These are phyloP conservation scores for Rhadina sibilatrix DNA, from an alignment of 2,113 vertebrate species.

Conservation along the genomic window DNA sequence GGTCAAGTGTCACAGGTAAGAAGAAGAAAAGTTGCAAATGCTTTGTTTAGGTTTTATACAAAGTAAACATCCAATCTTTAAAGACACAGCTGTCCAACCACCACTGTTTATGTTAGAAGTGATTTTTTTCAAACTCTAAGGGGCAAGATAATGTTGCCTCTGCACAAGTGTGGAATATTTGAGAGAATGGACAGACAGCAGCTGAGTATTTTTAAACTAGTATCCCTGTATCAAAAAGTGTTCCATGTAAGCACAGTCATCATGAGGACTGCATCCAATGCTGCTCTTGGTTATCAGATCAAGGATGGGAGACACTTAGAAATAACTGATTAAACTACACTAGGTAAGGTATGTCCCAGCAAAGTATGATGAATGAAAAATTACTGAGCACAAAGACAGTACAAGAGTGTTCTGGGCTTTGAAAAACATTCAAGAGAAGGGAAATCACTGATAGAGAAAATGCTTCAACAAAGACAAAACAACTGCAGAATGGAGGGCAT, in stretches of 20 bases:
- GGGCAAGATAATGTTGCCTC: background rate
- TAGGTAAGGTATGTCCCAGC: background rate
- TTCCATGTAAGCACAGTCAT: rapidly evolving
- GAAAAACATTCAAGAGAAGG: background rate
- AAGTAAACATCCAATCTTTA: background rate
- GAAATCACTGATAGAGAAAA: background rate
- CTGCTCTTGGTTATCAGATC: background rate
- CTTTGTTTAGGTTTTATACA: background rate
- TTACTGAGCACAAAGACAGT: background rate
- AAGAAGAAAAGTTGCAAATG: background rate
- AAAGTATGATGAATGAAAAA: background rate
- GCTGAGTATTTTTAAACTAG: background rate
- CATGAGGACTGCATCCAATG: background rate
- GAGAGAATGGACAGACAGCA: rapidly evolving
- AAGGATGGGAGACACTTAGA: background rate
- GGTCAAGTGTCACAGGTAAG: background rate
- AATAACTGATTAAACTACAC: background rate
- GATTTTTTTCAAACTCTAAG: background rate
- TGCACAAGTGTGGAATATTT: background rate
- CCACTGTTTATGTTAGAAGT: background rate
- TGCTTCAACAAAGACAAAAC: background rate
- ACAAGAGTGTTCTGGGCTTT: background rate
- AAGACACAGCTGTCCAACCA: background rate
- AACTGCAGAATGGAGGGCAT: background rate
- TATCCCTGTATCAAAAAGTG: background rate